Percentiles rank a stretch among this genome's conserved stretches.
phyloP scores from a whole-genome alignment of 2,113 vertebrate species.

The Hyaena hyaena region DNA sequence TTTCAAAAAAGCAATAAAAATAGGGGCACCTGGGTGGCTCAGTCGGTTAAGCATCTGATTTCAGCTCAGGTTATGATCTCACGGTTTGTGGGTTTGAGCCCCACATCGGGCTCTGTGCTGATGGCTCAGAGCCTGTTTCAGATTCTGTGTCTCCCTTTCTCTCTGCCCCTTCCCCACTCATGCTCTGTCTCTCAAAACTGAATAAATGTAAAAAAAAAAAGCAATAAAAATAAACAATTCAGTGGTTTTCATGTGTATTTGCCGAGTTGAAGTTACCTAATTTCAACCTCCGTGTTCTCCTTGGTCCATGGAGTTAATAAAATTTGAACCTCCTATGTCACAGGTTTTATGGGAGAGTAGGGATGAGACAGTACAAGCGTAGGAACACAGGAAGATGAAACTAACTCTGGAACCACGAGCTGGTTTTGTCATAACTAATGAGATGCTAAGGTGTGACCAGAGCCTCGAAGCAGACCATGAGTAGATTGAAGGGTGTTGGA shows the following conservation, averaged over 20 bases:
- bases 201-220: too few species aligned
- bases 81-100: too few species aligned
- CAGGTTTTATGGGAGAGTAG: background rate
- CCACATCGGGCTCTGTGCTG: too few species aligned
- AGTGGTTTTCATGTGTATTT: slow-evolving; percentile 16
- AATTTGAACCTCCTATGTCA: background rate
- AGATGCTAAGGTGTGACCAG: background rate
- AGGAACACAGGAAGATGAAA: background rate
- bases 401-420: background rate
- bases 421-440: background rate
- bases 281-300: background rate
- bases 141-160: too few species aligned
- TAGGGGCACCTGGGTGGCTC: too few species aligned
- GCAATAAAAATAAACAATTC: background rate
- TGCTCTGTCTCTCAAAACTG: too few species aligned
- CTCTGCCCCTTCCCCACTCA: too few species aligned
- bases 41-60: too few species aligned
- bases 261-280: background rate
- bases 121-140: too few species aligned
- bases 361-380: background rate
- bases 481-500: background rate
- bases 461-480: background rate
- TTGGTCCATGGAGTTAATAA: background rate
- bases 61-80: too few species aligned
- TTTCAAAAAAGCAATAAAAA: too few species aligned